A percentile compares a stretch with the other conserved stretches of the same genome.
Evolutionary conservation across 1,140 invertebrate species (phyloP).

Genomic region (Nixonia krombeini): DNA sequence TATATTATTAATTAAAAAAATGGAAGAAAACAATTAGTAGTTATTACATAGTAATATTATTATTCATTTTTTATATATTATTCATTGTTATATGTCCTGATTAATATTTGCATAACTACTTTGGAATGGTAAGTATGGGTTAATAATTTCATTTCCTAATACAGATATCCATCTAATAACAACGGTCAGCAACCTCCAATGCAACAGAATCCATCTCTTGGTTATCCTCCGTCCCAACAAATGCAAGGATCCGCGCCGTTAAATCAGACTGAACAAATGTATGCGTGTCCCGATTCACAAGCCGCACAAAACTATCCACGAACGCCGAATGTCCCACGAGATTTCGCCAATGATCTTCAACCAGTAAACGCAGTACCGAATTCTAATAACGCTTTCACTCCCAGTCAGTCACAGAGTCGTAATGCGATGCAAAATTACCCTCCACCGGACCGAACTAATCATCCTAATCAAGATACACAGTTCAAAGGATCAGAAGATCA

Average conservation of each 20-base stretch:
- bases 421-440: conserved; percentile 13
- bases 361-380: conserved; percentile 34
- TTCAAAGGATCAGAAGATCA: conserved; percentile 57
- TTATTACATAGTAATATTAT: too few relatives aligned
- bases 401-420: conserved; percentile 33
- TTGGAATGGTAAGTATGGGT: too few relatives aligned
- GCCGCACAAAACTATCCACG: conserved; percentile 50
- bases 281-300: conserved; percentile 47
- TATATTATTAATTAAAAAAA: too few relatives aligned
- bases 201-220: conserved; percentile 38
- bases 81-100: neutral
- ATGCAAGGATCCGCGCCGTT: conserved; percentile 30
- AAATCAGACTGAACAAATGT: conserved; percentile 52
- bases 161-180: conserved; percentile 14
- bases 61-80: neutral
- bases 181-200: conserved; percentile 8
- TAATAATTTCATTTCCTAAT: neutral
- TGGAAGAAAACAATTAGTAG: too few relatives aligned
- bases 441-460: neutral
- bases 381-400: conserved; percentile 47
- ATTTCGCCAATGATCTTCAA: conserved; percentile 31
- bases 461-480: conserved; percentile 30
- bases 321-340: conserved; percentile 14
- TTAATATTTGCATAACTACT: neutral
- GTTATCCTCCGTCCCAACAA: conserved; percentile 36